Evolutionary conservation across 2,888 invertebrate species (phyloP).

Genomic region (Cancer borealis): DNA sequence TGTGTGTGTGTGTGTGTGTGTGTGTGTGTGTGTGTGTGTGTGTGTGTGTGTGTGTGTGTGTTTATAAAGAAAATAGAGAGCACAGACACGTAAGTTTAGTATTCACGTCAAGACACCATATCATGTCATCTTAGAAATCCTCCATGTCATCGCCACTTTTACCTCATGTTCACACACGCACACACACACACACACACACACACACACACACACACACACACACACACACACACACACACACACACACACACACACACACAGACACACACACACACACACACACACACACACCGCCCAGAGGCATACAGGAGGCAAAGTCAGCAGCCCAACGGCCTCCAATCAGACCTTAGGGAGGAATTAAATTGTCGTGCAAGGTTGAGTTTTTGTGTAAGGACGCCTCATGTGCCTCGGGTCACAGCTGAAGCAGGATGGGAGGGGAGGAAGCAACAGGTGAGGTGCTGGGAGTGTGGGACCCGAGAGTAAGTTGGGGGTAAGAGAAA

Average conservation of each 20-base stretch:
- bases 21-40: not conserved
- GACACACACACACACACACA: not conserved
- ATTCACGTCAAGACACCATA: not conserved
- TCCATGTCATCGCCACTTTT: not conserved
- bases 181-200: slow-evolving; percentile 1
- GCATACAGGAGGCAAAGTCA: too few relatives aligned
- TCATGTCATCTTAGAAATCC: not conserved
- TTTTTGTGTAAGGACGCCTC: not conserved
- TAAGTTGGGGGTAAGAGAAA: not conserved
- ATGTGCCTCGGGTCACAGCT: not conserved
- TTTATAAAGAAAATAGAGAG: not conserved
- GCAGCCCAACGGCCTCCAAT: not conserved
- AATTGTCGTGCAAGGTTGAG: not conserved
- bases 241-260: not conserved
- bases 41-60: not conserved
- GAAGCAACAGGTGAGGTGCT: not conserved
- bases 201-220: not conserved
- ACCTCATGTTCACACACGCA: not conserved
- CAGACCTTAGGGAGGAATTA: not conserved
- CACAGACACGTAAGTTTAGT: not conserved
- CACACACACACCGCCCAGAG: not conserved
- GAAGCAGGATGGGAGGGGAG: not conserved
- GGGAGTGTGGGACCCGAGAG: not conserved
- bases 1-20: not conserved
- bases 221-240: not conserved